Base-by-base conservation (phyloP, 92 coral and sea anemone species). In the Desmophyllum pertusum region DNA sequence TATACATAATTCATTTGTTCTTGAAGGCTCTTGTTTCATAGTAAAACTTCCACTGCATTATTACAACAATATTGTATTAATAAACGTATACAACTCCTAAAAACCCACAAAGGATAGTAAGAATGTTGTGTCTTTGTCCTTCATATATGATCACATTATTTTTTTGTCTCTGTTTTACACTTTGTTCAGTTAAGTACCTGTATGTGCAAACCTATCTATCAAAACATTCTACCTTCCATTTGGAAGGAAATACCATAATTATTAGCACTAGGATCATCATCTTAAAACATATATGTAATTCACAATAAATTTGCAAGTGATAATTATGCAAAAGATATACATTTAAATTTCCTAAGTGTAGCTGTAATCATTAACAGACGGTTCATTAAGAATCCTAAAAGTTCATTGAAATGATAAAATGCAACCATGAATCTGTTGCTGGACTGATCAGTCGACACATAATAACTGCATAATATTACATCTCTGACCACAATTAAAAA, bases 1-100 rank as follows among this genome's bases (percentile, higher is more conserved):
- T 53, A 52, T 51, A 81, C 68, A 70, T 27, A 36, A 57, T 80
- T 36, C 15, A 19, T 50, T 38, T 52, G 29, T 53, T 30, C 57
- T 59, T 40, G 57, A 70, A 82, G 79, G 86, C 86, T 82, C 84
- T 71, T 82, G 86, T 30, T 71, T 82, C 79, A 55, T 81, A 81
- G 50, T 39, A 55, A 19, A 15, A 63, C 53, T n/a, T 53, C 71
- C 39, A 71, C 61, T 69, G 48, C 51, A 68, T 70, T 65, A 59
- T 61, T 62, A 77, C 73, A 76, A 76, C 53, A 64, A 23, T 67
- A 80, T 38, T 80, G 57, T 29, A 31, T 46, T 30, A 38, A 43
- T 73, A 31, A 38, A 68, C 65, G 45, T 38, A 35, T 67, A 50
- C 73, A 63, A 66, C 73, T 80, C 75, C 66, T 71, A 70, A 52